phyloP scores from a whole-genome alignment of 2,888 invertebrate genomes.

The Sylvicola cinctus region DNA sequence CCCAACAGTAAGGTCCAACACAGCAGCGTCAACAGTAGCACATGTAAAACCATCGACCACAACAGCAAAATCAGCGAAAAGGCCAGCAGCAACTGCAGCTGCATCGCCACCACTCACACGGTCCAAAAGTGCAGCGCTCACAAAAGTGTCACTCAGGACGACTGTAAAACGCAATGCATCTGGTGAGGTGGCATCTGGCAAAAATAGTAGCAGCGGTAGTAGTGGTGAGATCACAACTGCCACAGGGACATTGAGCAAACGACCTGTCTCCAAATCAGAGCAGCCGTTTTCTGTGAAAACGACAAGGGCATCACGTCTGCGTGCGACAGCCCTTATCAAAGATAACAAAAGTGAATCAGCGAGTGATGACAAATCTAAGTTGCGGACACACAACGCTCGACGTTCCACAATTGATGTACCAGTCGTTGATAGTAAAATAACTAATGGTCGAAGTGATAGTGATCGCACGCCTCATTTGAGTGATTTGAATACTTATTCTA shows the following conservation, averaged over 20 bases:
- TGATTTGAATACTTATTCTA: too few relatives aligned
- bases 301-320: constrained; percentile 47
- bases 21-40: constrained; percentile 1
- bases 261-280: constrained; percentile 6
- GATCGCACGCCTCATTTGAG: too few relatives aligned
- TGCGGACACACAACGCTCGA: too few relatives aligned
- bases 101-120: too few relatives aligned
- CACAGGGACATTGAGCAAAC: constrained; percentile 2
- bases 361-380: too few relatives aligned
- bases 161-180: neutral
- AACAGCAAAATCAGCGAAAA: constrained; percentile 7
- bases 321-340: constrained; percentile 33
- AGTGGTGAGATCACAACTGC: constrained; percentile 2
- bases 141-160: neutral
- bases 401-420: too few relatives aligned
- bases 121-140: too few relatives aligned
- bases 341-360: too few relatives aligned
- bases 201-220: neutral
- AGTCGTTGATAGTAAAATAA: too few relatives aligned
- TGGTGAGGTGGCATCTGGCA: neutral
- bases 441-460: too few relatives aligned
- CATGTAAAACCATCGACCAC: neutral
- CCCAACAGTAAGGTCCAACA: constrained; percentile 1
- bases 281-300: constrained; percentile 31
- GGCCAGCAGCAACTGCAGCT: constrained; percentile 6